Percentiles rank a stretch among this genome's conserved stretches.
Evolutionary conservation across 2,888 invertebrate species (phyloP).

Genomic region (Acronicta alni): DNA sequence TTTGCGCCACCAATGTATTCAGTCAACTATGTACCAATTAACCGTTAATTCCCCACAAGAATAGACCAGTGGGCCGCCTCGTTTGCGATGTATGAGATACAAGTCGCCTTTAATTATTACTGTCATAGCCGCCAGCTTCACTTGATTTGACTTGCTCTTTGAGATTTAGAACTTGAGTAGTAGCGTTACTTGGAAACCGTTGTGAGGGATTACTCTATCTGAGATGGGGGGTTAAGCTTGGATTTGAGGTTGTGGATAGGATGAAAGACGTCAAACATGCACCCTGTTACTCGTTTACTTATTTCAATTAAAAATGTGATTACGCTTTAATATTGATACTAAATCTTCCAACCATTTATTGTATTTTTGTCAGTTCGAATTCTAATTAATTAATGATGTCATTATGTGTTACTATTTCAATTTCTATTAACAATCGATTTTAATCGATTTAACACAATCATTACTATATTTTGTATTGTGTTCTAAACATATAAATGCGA

Average conservation of each 20-base stretch:
- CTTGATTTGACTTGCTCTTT: constrained; percentile 7
- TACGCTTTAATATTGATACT: too few relatives aligned
- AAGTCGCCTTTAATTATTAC: constrained; percentile 48
- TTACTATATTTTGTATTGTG: too few relatives aligned
- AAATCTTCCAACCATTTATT: too few relatives aligned
- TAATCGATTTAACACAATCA: too few relatives aligned
- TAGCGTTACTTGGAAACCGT: background rate
- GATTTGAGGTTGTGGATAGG: background rate
- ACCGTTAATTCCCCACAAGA: constrained; percentile 66
- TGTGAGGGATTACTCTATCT: background rate
- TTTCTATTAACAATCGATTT: too few relatives aligned
- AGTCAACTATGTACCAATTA: constrained; percentile 64
- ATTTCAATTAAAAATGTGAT: too few relatives aligned
- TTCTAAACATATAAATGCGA: too few relatives aligned
- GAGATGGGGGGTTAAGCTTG: background rate
- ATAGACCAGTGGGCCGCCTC: constrained; percentile 52
- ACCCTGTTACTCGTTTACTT: too few relatives aligned
- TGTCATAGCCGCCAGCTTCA: constrained; percentile 18
- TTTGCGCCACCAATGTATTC: constrained; percentile 34
- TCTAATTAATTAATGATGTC: too few relatives aligned
- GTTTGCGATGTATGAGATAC: constrained; percentile 42
- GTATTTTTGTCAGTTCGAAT: too few relatives aligned
- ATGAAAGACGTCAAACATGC: too few relatives aligned
- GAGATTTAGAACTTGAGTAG: constrained; percentile 3
- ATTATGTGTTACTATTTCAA: too few relatives aligned